Base-by-base conservation (phyloP, 2,888 invertebrate genomes). In the Machimus atricapillus region DNA sequence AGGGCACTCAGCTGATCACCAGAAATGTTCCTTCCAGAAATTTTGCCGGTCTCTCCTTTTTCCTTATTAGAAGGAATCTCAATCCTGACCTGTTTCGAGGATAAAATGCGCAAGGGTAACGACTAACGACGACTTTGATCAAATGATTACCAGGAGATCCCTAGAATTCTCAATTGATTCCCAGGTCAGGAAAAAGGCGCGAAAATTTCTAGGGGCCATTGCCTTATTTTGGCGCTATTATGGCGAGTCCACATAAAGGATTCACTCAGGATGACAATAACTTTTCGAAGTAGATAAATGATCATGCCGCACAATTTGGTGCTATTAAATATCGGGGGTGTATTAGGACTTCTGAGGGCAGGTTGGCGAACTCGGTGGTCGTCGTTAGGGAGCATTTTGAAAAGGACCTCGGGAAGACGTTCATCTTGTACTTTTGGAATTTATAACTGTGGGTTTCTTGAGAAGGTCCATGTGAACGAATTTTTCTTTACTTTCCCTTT, bases 361-460 rank as follows among this genome's bases (percentile, higher is more conserved):
- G 82, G 82, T 82, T 58, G 82, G 58, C 82, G 14, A 82, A 37
- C 58, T 82, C 82, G 82, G 66, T 40, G 82, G 82, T 82, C 58
- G 82, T 56, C 34, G 82, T 82, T 82, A 16, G 9, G 40, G 16
- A 58, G 5, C 23, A 19, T 31, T 56, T 23, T 81, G 43, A 43
- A 85, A 79, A 66, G 46, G 76, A 85, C 52, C 40, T 23, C 46
- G 73, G 74, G 46, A 81, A 74, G 66, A 66, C 27, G 40, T 79
- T 76, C 76, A 87, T 86, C 87, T 87, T 87, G 86, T 86, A 77
- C 66, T 46, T 82, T 66, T 82, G 19, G 82, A 82, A 66, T 82
- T 82, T 82, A 82, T 58, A 56, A 52, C 58, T 37, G 43, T 86
- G 73, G 86, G 58, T 87, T 86, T 87, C 87, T 81, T 85, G 73